Conservation (phyloP, 2,888 invertebrate species). For the Andrena flavipes region DNA sequence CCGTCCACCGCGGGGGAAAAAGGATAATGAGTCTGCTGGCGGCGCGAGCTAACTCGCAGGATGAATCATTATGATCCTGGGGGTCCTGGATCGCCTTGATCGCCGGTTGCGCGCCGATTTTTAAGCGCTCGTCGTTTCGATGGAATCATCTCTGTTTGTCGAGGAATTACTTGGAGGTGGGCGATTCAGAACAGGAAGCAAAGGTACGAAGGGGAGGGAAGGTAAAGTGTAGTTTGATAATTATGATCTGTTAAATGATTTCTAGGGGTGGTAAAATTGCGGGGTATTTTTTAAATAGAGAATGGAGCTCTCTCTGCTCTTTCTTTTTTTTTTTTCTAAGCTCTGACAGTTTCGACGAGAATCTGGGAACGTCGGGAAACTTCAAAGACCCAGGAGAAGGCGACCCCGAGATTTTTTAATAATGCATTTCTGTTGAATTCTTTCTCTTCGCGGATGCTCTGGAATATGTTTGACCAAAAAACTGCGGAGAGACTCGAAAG, state of each 20-base stretch:
- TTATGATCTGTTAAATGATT: not conserved
- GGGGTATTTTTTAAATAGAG: not conserved
- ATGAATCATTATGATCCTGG: slow-evolving; percentile 38
- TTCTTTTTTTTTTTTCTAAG: not conserved
- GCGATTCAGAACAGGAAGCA: not conserved
- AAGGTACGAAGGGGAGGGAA: not conserved
- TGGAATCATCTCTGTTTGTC: slow-evolving; percentile 5
- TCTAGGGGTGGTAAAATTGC: not conserved
- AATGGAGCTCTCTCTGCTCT: slow-evolving; percentile 6
- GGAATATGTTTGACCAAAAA: slow-evolving; percentile 11
- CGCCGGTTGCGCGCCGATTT: not conserved
- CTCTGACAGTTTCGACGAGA: slow-evolving; percentile 5
- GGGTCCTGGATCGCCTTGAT: slow-evolving; percentile 12
- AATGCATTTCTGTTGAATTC: not conserved
- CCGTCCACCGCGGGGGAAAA: slow-evolving; percentile 25
- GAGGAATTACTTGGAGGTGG: not conserved
- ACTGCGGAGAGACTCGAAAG: slow-evolving; percentile 32
- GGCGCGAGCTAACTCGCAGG: slow-evolving; percentile 40
- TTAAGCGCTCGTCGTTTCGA: not conserved
- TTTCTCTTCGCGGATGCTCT: no score
- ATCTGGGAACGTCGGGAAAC: not conserved
- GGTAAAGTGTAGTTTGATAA: no score
- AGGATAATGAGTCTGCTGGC: slow-evolving; percentile 9
- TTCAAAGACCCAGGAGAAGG: not conserved
- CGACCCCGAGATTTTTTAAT: fast-evolving